Evolutionary conservation across 2,113 vertebrate genomes (phyloP).

Genomic region (Crotalus viridis): DNA sequence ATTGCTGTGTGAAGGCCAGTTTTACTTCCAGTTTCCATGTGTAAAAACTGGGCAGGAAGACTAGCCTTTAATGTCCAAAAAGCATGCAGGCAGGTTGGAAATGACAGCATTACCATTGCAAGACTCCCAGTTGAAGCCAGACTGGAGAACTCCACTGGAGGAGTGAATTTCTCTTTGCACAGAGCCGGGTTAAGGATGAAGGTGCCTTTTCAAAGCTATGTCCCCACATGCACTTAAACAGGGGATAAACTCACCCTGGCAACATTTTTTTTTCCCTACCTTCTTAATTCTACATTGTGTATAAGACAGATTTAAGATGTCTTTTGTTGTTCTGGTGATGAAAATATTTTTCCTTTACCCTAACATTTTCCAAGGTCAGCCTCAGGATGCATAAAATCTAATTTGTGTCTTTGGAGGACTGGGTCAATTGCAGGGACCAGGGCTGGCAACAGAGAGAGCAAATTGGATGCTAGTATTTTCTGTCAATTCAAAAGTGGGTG

Average conservation of each 20-base stretch:
- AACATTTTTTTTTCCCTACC: not conserved
- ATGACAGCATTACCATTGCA: not conserved
- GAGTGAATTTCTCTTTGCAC: not conserved
- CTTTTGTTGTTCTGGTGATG: not conserved
- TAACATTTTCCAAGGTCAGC: not conserved
- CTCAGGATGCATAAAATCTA: not conserved
- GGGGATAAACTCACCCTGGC: not conserved
- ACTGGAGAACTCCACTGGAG: no score
- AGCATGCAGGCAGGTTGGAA: not conserved
- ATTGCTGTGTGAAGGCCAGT: not conserved
- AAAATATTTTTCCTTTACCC: not conserved
- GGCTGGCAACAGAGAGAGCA: not conserved
- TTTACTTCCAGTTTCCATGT: not conserved
- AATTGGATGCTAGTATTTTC: not conserved
- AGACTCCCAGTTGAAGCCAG: not conserved
- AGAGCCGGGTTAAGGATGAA: not conserved
- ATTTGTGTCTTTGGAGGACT: not conserved
- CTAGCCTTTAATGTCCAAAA: not conserved
- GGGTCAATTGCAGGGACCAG: not conserved
- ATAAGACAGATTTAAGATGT: not conserved
- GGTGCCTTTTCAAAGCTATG: not conserved
- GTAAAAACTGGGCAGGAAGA: not conserved
- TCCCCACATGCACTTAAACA: not conserved
- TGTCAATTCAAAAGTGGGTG: not conserved
- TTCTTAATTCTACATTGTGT: not conserved